Evolutionary conservation across 2,113 vertebrate species (phyloP).

Genomic region (Elanus axillaris): DNA sequence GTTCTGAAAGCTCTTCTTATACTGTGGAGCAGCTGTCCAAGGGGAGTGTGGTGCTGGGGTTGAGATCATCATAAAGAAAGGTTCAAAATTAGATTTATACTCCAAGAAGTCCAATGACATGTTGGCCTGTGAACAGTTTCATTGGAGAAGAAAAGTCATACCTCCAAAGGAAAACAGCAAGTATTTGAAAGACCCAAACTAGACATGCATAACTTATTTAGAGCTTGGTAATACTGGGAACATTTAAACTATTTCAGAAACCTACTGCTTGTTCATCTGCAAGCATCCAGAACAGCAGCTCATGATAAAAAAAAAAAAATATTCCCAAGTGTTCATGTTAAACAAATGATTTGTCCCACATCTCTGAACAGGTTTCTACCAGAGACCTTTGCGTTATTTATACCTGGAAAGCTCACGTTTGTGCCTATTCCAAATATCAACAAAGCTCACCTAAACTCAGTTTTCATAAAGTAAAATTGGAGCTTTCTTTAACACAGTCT

Average conservation of each 20-base stretch:
- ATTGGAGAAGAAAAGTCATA: neutral
- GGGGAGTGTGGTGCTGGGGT: constrained; percentile 94
- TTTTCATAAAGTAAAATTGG: neutral
- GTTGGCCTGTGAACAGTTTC: constrained; percentile 82
- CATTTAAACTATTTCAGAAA: neutral
- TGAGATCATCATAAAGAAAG: constrained; percentile 99
- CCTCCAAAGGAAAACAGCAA: neutral
- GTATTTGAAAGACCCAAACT: neutral
- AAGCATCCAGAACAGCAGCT: neutral
- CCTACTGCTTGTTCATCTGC: neutral
- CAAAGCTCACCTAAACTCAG: neutral
- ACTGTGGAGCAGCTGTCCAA: constrained; percentile 94
- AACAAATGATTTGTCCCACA: neutral
- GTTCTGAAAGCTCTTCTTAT: constrained; percentile 80
- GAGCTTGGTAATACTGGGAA: neutral
- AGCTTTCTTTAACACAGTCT: neutral
- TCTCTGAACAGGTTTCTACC: neutral
- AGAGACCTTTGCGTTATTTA: neutral
- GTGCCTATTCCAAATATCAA: neutral
- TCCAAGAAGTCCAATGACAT: constrained; percentile 91
- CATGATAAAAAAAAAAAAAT: neutral
- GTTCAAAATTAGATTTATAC: constrained; percentile 86
- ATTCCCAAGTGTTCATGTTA: neutral
- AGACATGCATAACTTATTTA: neutral
- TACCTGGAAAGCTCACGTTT: neutral